Evolutionary conservation across 2,113 vertebrate species (phyloP).

Genomic region (Elgaria multicarinata): DNA sequence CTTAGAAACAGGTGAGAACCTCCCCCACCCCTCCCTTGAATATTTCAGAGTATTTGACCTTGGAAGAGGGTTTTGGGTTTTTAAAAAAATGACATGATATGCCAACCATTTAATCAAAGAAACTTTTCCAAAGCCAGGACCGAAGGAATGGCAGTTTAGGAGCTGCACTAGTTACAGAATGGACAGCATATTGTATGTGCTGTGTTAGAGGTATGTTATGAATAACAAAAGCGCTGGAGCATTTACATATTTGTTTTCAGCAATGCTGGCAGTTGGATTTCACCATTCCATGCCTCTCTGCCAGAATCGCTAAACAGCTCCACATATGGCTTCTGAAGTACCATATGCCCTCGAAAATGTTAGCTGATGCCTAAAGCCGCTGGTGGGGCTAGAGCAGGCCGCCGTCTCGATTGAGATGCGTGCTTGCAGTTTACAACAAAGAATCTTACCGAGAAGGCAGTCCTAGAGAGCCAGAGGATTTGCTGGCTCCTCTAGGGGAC

Average conservation of each 20-base stretch:
- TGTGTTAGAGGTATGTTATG: constrained; percentile 87
- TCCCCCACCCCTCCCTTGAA: neutral
- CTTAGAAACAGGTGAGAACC: fast-evolving
- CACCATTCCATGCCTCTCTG: constrained; percentile 93
- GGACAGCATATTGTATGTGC: constrained; percentile 88
- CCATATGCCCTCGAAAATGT: constrained; percentile 98
- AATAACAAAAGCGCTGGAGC: constrained; percentile 93
- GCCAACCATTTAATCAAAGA: neutral
- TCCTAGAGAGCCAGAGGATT: constrained; percentile 67
- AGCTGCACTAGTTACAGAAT: constrained; percentile 79
- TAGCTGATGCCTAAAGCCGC: constrained; percentile 86
- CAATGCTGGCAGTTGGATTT: constrained; percentile 94
- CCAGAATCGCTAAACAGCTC: constrained; percentile 99
- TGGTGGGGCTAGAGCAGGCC: constrained; percentile 85
- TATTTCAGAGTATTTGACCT: neutral
- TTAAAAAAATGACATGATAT: constrained; percentile 28
- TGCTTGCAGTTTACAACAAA: constrained; percentile 85
- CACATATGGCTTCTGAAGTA: constrained; percentile 99
- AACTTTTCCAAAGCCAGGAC: constrained; percentile 45
- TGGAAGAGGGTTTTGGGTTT: neutral
- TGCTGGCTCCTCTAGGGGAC: constrained; percentile 63
- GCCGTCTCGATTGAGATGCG: constrained; percentile 84
- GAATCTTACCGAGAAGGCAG: constrained; percentile 82
- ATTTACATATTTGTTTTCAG: constrained; percentile 95
- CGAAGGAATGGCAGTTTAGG: constrained; percentile 73